Conservation (phyloP, 2,113 vertebrate species). For the Kobus ellipsiprymnus region DNA sequence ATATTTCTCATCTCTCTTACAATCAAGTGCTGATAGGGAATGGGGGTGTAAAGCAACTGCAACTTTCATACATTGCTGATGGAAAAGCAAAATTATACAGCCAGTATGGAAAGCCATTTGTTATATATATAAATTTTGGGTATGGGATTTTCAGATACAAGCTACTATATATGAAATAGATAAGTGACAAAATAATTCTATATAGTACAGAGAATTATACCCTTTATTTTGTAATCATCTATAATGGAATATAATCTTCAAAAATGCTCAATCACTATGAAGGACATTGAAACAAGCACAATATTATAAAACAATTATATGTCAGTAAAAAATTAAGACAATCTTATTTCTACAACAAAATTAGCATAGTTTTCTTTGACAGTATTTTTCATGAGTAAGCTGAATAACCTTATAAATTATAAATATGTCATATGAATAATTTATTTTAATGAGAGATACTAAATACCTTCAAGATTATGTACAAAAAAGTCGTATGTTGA, state of each 20-base stretch:
- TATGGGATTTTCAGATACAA: background rate
- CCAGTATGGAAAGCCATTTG: background rate
- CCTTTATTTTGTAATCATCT: background rate
- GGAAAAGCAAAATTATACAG: background rate
- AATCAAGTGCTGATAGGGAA: background rate
- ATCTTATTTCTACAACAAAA: background rate
- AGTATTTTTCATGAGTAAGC: background rate
- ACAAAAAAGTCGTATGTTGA: background rate
- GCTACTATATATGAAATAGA: background rate
- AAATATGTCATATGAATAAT: background rate
- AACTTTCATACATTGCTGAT: background rate
- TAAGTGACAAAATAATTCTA: background rate
- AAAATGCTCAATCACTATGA: background rate
- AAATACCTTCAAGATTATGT: background rate
- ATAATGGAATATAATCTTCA: background rate
- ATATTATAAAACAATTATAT: background rate
- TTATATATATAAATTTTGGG: background rate
- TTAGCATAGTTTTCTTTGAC: background rate
- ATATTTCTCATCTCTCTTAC: background rate
- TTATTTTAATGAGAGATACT: background rate
- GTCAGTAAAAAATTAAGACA: background rate
- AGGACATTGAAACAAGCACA: background rate
- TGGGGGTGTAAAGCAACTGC: background rate
- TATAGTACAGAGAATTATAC: background rate
- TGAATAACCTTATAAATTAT: background rate